Percentiles rank a stretch among this genome's conserved stretches.
Conservation (phyloP, 2,888 invertebrate species). For the Lapara coniferarum region DNA sequence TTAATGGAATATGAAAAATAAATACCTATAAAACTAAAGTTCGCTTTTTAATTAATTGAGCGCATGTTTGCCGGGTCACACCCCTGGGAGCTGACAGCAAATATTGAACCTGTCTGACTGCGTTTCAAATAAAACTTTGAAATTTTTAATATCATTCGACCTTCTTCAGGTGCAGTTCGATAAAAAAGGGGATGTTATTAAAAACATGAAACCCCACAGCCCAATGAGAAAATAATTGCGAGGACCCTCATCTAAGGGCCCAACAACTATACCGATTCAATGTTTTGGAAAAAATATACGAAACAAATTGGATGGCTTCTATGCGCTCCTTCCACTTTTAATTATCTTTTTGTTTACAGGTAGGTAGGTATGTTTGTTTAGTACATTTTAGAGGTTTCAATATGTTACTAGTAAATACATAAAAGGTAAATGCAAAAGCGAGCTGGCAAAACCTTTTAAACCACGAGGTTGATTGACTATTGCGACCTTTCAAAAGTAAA, state of each 20-base stretch:
- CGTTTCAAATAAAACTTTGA: not conserved
- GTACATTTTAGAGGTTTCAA: too few relatives aligned
- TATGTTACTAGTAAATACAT: too few relatives aligned
- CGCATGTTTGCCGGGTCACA: not conserved
- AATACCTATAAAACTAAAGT: not conserved
- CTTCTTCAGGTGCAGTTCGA: not conserved
- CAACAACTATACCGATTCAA: not conserved
- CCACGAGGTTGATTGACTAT: not conserved
- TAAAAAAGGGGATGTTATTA: not conserved
- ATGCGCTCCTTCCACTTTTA: not conserved
- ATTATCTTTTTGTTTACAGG: not conserved
- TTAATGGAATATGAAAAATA: not conserved
- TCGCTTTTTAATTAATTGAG: conserved; percentile 15
- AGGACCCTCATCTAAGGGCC: not conserved
- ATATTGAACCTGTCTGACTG: conserved; percentile 6
- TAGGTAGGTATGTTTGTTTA: too few relatives aligned
- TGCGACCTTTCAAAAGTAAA: not conserved
- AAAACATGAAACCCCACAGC: not conserved
- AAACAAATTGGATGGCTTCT: not conserved
- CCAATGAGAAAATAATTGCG: conserved; percentile 6
- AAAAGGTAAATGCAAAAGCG: too few relatives aligned
- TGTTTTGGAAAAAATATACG: not conserved
- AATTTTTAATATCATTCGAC: not conserved
- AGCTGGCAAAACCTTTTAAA: not conserved
- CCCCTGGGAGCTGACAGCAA: not conserved